These are phyloP conservation scores for Cepaea hortensis DNA, from an alignment of 2,888 invertebrate species.

Conservation along the genomic window DNA sequence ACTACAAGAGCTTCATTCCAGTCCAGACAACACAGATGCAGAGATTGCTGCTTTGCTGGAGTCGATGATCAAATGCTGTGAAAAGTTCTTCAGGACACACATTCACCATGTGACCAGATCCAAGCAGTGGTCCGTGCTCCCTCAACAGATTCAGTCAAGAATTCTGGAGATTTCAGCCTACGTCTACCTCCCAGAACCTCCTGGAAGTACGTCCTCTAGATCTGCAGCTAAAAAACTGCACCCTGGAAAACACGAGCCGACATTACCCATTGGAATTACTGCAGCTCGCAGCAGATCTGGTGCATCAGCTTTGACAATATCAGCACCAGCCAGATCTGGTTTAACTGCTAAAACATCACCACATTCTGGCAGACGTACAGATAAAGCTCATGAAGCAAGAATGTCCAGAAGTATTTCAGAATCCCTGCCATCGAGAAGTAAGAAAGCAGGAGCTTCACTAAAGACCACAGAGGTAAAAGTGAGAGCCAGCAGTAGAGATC, in stretches of 20 bases:
- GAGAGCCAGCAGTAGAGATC: not conserved
- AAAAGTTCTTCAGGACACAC: slow-evolving; percentile 63
- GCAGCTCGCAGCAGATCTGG: not conserved
- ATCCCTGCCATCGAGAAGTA: not conserved
- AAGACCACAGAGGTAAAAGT: not conserved
- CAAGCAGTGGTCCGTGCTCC: slow-evolving; percentile 61
- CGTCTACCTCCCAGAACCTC: slow-evolving; percentile 11
- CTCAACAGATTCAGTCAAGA: slow-evolving; percentile 57
- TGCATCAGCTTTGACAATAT: not conserved
- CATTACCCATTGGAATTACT: not conserved
- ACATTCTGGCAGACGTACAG: not conserved
- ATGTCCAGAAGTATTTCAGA: not conserved
- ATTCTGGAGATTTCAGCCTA: slow-evolving; percentile 57
- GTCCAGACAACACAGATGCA: slow-evolving; percentile 35
- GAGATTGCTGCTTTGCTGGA: slow-evolving; percentile 62
- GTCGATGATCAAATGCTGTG: slow-evolving; percentile 61
- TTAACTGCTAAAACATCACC: not conserved
- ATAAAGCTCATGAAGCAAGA: not conserved
- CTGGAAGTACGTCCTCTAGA: not conserved
- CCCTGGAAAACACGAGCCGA: not conserved
- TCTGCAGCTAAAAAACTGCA: not conserved
- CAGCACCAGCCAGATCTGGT: not conserved
- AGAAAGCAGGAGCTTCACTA: not conserved
- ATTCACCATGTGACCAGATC: slow-evolving; percentile 65
- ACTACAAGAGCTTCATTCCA: slow-evolving; percentile 54